phyloP scores from a whole-genome alignment of 1,140 invertebrate genomes.

The Teleopsis dalmanni region DNA sequence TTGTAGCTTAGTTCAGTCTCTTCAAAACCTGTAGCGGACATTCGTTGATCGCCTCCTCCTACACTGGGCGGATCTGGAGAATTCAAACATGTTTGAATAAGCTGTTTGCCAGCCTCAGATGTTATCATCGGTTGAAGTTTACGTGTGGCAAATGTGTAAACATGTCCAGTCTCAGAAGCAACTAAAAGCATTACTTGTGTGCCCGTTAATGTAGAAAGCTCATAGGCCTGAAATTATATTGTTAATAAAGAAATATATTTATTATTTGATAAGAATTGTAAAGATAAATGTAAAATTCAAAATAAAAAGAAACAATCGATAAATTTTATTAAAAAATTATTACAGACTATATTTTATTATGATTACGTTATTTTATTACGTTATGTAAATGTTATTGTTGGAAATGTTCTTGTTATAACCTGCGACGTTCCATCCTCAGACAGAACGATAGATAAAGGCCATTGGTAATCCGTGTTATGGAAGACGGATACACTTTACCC shows the following conservation, averaged over 20 bases:
- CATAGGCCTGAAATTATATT: constrained; percentile 80
- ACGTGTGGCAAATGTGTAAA: constrained; percentile 98
- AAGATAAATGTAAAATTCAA: too few species aligned
- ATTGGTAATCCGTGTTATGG: too few species aligned
- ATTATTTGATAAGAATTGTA: too few species aligned
- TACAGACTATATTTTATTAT: neutral
- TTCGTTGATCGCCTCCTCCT: constrained; percentile 75
- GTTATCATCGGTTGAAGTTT: constrained; percentile 99
- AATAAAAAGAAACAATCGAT: neutral
- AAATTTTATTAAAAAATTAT: neutral
- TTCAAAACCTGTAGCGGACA: constrained; percentile 97
- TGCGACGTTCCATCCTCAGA: too few species aligned
- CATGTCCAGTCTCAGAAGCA: constrained; percentile 94
- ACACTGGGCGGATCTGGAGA: constrained; percentile 84
- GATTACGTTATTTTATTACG: neutral
- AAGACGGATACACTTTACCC: too few species aligned
- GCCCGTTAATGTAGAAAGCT: constrained; percentile 95
- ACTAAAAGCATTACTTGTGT: constrained; percentile 98
- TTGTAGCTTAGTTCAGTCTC: constrained; percentile 97
- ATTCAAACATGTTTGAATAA: constrained; percentile 98
- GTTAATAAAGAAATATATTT: too few species aligned
- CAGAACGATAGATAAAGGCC: too few species aligned
- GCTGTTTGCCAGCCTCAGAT: constrained; percentile 93
- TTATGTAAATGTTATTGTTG: too few species aligned
- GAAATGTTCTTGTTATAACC: too few species aligned